Percentiles rank a stretch among this genome's conserved stretches.
Conservation (phyloP, 2,888 invertebrate genomes). For the Chloromyia formosa region DNA sequence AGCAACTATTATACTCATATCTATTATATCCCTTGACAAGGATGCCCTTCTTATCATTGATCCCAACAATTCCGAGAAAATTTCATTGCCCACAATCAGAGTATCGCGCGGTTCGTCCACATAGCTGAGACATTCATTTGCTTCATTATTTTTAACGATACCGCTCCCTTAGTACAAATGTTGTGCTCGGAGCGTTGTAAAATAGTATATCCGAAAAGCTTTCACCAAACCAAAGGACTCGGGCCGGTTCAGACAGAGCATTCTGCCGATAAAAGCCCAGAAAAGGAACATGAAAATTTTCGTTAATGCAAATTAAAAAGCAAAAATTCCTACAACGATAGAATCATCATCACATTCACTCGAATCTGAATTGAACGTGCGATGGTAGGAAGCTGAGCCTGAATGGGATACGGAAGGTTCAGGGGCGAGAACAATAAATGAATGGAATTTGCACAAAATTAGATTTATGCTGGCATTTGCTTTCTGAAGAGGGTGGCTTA, state of each 20-base stretch:
- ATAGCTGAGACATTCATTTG: constrained; percentile 24
- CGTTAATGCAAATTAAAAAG: constrained; percentile 44
- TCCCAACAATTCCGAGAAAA: constrained; percentile 24
- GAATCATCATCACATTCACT: constrained; percentile 24
- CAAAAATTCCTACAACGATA: constrained; percentile 31
- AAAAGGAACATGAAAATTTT: constrained; percentile 32
- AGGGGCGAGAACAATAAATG: constrained; percentile 35
- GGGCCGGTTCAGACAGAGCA: not conserved
- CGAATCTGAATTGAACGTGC: not conserved
- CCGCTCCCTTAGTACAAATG: constrained; percentile 12
- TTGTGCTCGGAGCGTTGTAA: not conserved
- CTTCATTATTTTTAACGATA: constrained; percentile 34
- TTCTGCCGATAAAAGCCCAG: not conserved
- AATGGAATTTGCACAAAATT: constrained; percentile 47
- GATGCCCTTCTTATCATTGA: not conserved
- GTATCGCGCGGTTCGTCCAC: no score
- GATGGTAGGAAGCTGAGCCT: not conserved
- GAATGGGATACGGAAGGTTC: not conserved
- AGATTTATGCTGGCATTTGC: constrained; percentile 46
- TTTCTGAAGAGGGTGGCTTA: constrained; percentile 13
- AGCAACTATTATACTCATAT: constrained; percentile 7
- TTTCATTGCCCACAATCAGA: constrained; percentile 27
- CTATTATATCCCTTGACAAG: constrained; percentile 14
- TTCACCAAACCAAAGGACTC: not conserved
- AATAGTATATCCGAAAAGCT: not conserved